Evolutionary conservation across 2,888 invertebrate genomes (phyloP), one percentile per base, ranked within the genome.

Genomic region (Pelosia muscerda): DNA sequence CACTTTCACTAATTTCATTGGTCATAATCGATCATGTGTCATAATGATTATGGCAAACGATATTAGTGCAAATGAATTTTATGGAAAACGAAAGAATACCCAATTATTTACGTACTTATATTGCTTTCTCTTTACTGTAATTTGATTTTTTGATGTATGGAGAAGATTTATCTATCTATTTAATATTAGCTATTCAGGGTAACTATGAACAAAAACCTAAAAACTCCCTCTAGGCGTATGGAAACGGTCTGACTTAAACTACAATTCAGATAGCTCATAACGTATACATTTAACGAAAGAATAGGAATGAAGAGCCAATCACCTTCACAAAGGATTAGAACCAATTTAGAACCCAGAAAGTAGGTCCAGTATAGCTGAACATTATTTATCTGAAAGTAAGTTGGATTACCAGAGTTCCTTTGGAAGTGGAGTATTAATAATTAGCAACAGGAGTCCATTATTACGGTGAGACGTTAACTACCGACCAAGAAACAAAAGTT

Each of bases 401-500:
- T 34, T 34, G 13, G 34, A 34, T 34, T 34, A 11, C 13, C 13
- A 34, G 13, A 42, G 42, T 42, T 42, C 42, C 42, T 42, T 19
- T 19, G 0, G 42, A 42, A 42, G 42, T 1, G 19, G 15, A 19
- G 9, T 49, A n/a, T 38, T 49, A 49, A n/a, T 49, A n/a, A 49
- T 2, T n/a, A n/a, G n/a, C 49, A 49, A 49, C 49, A 19, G 49
- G n/a, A 49, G 19, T n/a, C n/a, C 2, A 49, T 49, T 49, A n/a
- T 49, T n/a, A n/a, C 2, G n/a, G n/a, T 19, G 42, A 9, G n/a
- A 19, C 15, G 19, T 49, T 49, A n/a, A 19, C n/a, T 49, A n/a
- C n/a, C 49, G n/a, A 49, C 49, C 49, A 49, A 49, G 55, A n/a
- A 58, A 58, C 28, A 34, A 22, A 22, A 60, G 11, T 34, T 31